phyloP scores from a whole-genome alignment of 2,888 invertebrate genomes.

The Eupithecia pulchellata region DNA sequence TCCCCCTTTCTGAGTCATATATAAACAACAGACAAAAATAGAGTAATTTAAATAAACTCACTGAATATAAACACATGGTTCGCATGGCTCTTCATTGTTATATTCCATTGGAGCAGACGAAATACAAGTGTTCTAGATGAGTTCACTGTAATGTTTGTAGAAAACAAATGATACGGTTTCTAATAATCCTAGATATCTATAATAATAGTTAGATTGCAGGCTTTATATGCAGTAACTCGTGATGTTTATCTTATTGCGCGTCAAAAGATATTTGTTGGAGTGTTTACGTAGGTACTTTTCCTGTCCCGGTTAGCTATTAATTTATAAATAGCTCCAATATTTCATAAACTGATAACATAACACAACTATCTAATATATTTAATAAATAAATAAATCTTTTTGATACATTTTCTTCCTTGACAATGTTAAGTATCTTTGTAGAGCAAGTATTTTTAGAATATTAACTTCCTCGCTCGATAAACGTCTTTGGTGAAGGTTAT shows the following conservation, averaged over 20 bases:
- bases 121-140: conserved; percentile 40
- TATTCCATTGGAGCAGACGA: conserved; percentile 46
- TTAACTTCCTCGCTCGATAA: conserved; percentile 23
- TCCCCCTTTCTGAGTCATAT: not conserved
- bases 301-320: conserved; percentile 35
- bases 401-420: conserved; percentile 20
- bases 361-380: too few species aligned
- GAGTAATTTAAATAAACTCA: conserved; percentile 35
- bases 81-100: conserved; percentile 51
- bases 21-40: not conserved
- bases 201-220: not conserved
- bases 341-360: conserved; percentile 13
- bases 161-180: not conserved
- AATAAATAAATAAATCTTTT: too few species aligned
- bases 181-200: not conserved
- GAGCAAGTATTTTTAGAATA: conserved; percentile 25
- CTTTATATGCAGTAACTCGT: conserved; percentile 43
- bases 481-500: not conserved
- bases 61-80: conserved; percentile 49
- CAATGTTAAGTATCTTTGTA: conserved; percentile 10
- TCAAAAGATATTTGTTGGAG: conserved; percentile 30
- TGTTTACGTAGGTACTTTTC: conserved; percentile 32
- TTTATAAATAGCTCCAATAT: conserved; percentile 23
- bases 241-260: conserved; percentile 51
- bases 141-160: conserved; percentile 30